Percentiles rank a stretch among this genome's conserved stretches.
phyloP scores from a whole-genome alignment of 1,140 invertebrate species.

The Venustaconcha ellipsiformis region DNA sequence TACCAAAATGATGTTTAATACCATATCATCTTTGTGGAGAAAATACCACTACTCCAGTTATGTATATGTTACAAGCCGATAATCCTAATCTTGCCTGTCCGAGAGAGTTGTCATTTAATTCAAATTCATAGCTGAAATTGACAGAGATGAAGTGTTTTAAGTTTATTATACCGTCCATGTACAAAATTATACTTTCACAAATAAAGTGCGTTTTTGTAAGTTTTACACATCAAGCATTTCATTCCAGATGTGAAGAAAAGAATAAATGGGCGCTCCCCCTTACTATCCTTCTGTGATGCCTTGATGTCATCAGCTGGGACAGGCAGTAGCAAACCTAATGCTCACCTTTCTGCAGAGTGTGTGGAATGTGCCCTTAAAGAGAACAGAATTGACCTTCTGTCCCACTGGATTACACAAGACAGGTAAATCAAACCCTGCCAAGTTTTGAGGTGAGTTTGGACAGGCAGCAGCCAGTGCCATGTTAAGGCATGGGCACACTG shows the following conservation, averaged over 20 bases:
- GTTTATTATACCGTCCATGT: neutral
- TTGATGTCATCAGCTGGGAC: conserved; percentile 66
- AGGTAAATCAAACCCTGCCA: conserved; percentile 44
- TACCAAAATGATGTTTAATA: no score
- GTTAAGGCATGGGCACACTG: no score
- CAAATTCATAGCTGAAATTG: neutral
- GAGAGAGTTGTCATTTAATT: neutral
- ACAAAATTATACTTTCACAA: neutral
- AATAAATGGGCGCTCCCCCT: conserved; percentile 50
- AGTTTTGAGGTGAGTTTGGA: neutral
- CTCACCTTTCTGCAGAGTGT: conserved; percentile 64
- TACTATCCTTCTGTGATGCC: conserved; percentile 66
- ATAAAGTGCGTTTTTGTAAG: neutral
- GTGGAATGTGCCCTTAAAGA: conserved; percentile 62
- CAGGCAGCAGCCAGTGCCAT: no score
- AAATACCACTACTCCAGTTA: no score
- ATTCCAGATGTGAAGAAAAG: conserved; percentile 51
- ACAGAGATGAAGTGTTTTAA: neutral
- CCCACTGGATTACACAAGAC: conserved; percentile 68
- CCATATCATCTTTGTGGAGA: no score
- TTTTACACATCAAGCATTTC: neutral
- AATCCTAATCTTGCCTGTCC: neutral
- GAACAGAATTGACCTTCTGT: conserved; percentile 63
- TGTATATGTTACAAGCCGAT: no score
- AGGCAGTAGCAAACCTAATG: conserved; percentile 57